Percentiles rank a stretch among this genome's conserved stretches.
Evolutionary conservation across 1,140 invertebrate species (phyloP).

Genomic region (Formica exsecta): DNA sequence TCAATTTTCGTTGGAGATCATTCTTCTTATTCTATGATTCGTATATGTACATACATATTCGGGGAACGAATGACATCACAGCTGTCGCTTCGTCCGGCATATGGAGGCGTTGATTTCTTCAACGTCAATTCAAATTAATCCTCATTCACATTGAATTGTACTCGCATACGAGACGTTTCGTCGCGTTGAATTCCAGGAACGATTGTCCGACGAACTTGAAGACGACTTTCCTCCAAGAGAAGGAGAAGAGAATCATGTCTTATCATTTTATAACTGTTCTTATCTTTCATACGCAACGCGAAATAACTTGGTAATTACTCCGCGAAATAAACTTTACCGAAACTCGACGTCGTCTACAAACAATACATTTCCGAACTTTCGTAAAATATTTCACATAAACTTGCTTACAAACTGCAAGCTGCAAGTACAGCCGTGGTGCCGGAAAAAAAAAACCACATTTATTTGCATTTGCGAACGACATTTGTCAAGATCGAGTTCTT

Average conservation of each 20-base stretch:
- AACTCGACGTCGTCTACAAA: background rate
- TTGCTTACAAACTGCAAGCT: background rate
- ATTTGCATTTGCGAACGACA: background rate
- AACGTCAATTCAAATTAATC: slow-evolving; percentile 13
- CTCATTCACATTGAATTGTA: slow-evolving; percentile 5
- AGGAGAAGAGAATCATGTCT: background rate
- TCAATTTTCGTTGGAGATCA: slow-evolving; percentile 3
- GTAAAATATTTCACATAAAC: slow-evolving; percentile 9
- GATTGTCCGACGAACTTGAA: background rate
- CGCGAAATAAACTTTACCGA: background rate
- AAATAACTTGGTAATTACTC: background rate
- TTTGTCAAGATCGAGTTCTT: background rate
- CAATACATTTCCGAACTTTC: background rate
- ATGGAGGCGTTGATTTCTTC: background rate
- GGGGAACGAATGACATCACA: background rate
- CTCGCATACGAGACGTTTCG: background rate
- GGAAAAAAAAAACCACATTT: background rate
- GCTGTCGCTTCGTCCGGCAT: background rate
- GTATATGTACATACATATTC: background rate
- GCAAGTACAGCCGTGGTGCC: background rate
- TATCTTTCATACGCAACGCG: background rate
- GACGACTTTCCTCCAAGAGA: background rate
- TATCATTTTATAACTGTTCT: background rate
- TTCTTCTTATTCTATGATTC: background rate
- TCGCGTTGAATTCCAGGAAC: background rate